Conservation (phyloP, 2,888 invertebrate genomes). For the Achlya flavicornis region DNA sequence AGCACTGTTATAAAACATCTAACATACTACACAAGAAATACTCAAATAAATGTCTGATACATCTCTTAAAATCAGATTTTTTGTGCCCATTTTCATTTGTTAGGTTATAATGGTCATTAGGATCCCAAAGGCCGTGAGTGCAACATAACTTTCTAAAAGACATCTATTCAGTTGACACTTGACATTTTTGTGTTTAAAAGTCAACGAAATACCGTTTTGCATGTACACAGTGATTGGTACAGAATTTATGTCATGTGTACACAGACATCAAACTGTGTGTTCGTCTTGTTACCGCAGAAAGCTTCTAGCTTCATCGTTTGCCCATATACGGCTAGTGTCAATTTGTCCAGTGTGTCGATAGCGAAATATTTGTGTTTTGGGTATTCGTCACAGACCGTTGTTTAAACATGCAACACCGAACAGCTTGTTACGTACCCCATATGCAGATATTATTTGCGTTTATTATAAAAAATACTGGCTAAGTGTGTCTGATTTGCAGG, state of each 20-base stretch:
- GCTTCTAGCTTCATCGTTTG: background rate
- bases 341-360: conserved; percentile 22
- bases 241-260: conserved; percentile 12
- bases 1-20: too few relatives aligned
- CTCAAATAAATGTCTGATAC: too few relatives aligned
- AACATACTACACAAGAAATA: too few relatives aligned
- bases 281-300: conserved; percentile 10
- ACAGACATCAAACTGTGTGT: background rate
- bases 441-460: conserved; percentile 1
- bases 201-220: conserved; percentile 1
- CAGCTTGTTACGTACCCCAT: background rate
- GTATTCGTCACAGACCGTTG: conserved; percentile 33
- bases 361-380: conserved; percentile 24
- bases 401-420: conserved; percentile 40
- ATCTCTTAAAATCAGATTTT: too few relatives aligned
- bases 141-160: background rate
- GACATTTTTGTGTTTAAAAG: background rate
- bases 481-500: background rate
- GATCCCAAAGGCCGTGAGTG: background rate
- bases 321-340: conserved; percentile 23
- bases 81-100: too few relatives aligned
- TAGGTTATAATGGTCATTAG: too few relatives aligned
- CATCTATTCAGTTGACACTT: background rate
- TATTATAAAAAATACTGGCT: background rate
- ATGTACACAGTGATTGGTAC: background rate